phyloP scores from a whole-genome alignment of 2,113 vertebrate species.

The Rhinogobius similis region DNA sequence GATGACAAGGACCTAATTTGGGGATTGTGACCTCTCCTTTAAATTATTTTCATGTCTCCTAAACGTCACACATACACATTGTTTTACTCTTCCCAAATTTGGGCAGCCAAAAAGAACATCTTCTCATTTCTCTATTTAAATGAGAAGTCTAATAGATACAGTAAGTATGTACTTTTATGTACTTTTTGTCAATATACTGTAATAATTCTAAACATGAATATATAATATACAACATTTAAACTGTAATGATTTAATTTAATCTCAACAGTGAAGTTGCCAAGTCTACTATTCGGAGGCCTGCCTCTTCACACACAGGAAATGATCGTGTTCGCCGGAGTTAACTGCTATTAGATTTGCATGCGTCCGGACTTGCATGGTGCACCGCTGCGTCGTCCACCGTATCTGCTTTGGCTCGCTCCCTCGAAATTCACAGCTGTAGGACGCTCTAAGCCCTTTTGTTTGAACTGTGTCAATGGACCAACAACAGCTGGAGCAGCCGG shows the following conservation, averaged over 20 bases:
- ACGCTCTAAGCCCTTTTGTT: slow-evolving; percentile 68
- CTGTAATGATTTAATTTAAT: slow-evolving; percentile 1
- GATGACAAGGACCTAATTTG: too few relatives aligned
- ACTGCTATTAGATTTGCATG: slow-evolving; percentile 30
- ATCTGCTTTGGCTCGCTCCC: slow-evolving; percentile 49
- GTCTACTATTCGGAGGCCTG: not conserved
- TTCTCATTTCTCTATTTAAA: not conserved
- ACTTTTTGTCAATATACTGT: not conserved
- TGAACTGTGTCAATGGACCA: slow-evolving; percentile 68
- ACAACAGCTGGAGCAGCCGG: slow-evolving; percentile 69
- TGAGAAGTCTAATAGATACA: not conserved
- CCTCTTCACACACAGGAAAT: slow-evolving; percentile 2
- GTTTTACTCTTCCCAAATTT: too few relatives aligned
- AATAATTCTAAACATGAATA: not conserved
- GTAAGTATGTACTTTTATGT: too few relatives aligned
- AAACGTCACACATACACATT: too few relatives aligned
- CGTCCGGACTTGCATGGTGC: slow-evolving; percentile 27
- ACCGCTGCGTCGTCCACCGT: slow-evolving; percentile 36
- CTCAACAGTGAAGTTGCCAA: not conserved
- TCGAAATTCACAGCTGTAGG: slow-evolving; percentile 58
- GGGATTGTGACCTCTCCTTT: too few relatives aligned
- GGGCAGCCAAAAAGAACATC: too few relatives aligned
- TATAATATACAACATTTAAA: not conserved
- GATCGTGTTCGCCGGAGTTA: slow-evolving; percentile 7
- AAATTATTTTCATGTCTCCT: too few relatives aligned